Base-by-base conservation (phyloP, 2,797 vertebrate species). In the Enteromius trimaculatus region DNA sequence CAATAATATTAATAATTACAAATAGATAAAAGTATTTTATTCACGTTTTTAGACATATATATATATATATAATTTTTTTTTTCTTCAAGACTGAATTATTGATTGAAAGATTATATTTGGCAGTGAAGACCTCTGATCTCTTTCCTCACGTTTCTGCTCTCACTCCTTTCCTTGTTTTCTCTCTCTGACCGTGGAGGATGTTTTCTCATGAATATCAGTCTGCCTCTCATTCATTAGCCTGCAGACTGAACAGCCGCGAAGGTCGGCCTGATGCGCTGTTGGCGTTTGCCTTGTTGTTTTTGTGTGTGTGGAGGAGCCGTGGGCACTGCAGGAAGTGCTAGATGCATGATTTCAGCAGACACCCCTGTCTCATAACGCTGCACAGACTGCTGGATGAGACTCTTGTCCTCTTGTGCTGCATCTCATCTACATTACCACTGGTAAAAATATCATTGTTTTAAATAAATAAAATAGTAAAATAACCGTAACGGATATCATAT, bases 161-260 rank as follows among this genome's bases (percentile, higher is more conserved):
- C 39, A 19, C 21, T 51, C 34, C n/a, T 37, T 77, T 21, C 29
- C 47, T 8, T 13, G 17, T n/a, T 31, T 3, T 53, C 34, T 68
- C 64, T 60, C 71, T 77, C 53, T 47, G 3, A 4, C 70, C 60
- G 49, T 85, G 37, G 55, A 81, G 58, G 13, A 64, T 47, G 7
- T 16, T 31, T 81, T 62, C 68, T 83, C 53, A 85, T 77, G 55
- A 66, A 79, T 76, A 81, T 78, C 42, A 60, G 37, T 44, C 53
- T 60, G 64, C n/a, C 74, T 86, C 68, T 80, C 42, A 66, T 68
- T 87, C 44, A 71, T 86, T 88, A 86, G 53, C 71, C 44, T 60
- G 44, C 34, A 58, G 65, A 81, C 44, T 66, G 47, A 44, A 47
- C 70, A 83, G 53, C 49, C 26, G n/a, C 21, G 49, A 78, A 79